Percentiles rank a stretch among this genome's conserved stretches.
These are phyloP conservation scores for Rhinolophus ferrumequinum DNA, from an alignment of 2,113 vertebrate genomes.

Conservation along the genomic window DNA sequence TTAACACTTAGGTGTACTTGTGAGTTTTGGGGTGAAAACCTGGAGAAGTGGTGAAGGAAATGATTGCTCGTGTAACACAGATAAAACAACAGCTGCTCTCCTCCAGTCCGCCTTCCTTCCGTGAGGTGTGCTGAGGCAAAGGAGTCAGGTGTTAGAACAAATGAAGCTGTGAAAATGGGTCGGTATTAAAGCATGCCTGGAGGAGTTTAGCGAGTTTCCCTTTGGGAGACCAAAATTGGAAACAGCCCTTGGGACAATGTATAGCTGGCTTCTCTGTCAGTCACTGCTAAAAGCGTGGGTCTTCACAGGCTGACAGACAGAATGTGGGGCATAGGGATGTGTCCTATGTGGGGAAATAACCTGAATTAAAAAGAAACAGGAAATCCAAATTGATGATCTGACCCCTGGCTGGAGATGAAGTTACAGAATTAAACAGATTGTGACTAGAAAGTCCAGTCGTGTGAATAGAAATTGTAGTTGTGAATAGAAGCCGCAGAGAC, in stretches of 20 bases:
- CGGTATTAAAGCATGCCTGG: slow-evolving; percentile 41
- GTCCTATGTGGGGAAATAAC: background rate
- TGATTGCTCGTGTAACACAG: background rate
- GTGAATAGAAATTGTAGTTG: background rate
- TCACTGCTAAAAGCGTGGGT: background rate
- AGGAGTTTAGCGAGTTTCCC: slow-evolving; percentile 26
- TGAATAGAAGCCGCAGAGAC: background rate
- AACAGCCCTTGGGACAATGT: slow-evolving; percentile 50
- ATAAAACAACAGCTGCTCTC: background rate
- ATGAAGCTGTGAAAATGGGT: slow-evolving; percentile 70
- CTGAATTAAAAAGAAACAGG: background rate
- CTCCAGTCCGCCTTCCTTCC: background rate
- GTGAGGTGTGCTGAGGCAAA: background rate
- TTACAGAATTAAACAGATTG: background rate
- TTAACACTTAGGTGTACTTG: background rate
- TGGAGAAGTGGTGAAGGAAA: background rate
- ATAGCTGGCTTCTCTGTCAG: slow-evolving; percentile 46
- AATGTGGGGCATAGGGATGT: background rate
- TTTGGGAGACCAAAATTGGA: slow-evolving; percentile 58
- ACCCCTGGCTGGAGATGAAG: background rate
- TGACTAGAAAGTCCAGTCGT: background rate
- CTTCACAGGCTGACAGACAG: background rate
- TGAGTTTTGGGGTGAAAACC: background rate
- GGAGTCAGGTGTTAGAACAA: slow-evolving; percentile 32
- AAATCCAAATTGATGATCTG: background rate